These are phyloP conservation scores for Platycnemis pennipes DNA, from an alignment of 2,888 invertebrate genomes.

Conservation along the genomic window DNA sequence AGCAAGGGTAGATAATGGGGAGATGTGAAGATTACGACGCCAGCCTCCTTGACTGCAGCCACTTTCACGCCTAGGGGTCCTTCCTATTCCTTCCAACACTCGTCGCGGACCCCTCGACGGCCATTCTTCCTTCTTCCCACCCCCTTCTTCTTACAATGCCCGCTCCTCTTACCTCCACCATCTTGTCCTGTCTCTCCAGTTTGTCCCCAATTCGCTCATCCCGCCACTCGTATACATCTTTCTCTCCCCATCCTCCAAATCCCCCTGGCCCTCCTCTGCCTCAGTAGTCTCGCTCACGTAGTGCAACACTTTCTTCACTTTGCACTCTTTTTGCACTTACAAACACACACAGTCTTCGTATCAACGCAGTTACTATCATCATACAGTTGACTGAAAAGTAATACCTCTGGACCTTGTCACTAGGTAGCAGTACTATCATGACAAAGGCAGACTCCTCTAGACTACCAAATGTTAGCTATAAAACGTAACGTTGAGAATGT, in stretches of 20 bases:
- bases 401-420: no score
- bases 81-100: background rate
- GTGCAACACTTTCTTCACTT: background rate
- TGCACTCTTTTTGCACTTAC: background rate
- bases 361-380: background rate
- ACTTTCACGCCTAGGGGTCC: conserved; percentile 25
- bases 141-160: background rate
- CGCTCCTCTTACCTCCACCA: no score
- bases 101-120: background rate
- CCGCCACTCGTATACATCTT: no score
- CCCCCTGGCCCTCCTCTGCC: background rate
- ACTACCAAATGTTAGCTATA: no score
- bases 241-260: background rate
- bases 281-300: no score
- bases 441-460: no score
- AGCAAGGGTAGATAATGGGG: background rate
- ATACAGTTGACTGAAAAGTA: no score
- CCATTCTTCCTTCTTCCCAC: background rate
- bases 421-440: no score
- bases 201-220: background rate
- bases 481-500: no score
- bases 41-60: conserved; percentile 8
- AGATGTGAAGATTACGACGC: conserved; percentile 30
- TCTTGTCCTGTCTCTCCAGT: background rate
- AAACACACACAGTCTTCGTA: background rate